phyloP scores from a whole-genome alignment of 2,888 invertebrate species.

The Sthenelais limicola region DNA sequence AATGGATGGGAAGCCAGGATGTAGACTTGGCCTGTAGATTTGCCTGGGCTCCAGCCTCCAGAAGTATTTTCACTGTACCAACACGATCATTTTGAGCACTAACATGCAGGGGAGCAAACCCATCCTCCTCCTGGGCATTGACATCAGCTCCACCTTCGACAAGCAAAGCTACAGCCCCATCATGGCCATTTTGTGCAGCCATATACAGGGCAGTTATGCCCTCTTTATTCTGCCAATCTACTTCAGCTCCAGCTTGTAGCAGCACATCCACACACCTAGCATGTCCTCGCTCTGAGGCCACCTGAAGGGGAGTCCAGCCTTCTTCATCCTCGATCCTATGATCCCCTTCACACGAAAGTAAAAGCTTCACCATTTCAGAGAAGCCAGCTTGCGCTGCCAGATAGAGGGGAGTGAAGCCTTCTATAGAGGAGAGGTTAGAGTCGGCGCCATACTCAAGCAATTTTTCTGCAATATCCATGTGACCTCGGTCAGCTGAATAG shows the following conservation, averaged over 20 bases:
- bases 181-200: constrained; percentile 48
- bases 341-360: constrained; percentile 19
- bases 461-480: constrained; percentile 39
- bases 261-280: constrained; percentile 17
- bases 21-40: constrained; percentile 45
- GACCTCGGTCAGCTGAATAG: constrained; percentile 40
- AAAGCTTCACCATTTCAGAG: constrained; percentile 5
- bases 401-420: constrained; percentile 52
- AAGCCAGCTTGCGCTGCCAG: constrained; percentile 49
- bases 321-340: constrained; percentile 42
- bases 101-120: constrained; percentile 42
- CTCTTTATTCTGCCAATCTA: constrained; percentile 51
- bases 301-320: constrained; percentile 44
- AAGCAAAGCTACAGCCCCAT: constrained; percentile 44
- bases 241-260: constrained; percentile 46
- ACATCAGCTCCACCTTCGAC: constrained; percentile 43
- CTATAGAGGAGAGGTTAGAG: constrained; percentile 45
- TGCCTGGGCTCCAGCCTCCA: constrained; percentile 43
- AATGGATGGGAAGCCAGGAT: constrained; percentile 51
- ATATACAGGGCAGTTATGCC: constrained; percentile 51
- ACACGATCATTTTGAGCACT: constrained; percentile 28
- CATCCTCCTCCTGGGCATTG: constrained; percentile 42
- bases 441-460: constrained; percentile 42
- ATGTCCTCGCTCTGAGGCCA: constrained; percentile 41
- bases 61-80: constrained; percentile 45